Evolutionary conservation across 2,113 vertebrate species (phyloP).

Genomic region (Lutjanus erythropterus): DNA sequence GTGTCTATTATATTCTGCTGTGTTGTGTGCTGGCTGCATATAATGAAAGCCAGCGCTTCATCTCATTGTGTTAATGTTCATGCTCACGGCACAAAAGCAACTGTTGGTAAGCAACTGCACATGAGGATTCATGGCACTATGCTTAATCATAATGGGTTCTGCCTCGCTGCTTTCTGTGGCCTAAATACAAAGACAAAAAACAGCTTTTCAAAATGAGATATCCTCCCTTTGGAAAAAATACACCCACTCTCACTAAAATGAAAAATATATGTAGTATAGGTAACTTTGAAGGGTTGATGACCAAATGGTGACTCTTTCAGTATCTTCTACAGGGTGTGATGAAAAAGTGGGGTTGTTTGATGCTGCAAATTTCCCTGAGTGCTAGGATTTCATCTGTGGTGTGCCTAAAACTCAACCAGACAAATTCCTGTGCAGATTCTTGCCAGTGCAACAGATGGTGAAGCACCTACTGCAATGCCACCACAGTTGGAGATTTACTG

Average conservation of each 20-base stretch:
- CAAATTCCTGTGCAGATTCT: no score
- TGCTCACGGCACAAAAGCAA: conserved; percentile 19
- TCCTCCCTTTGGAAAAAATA: not conserved
- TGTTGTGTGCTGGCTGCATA: not conserved
- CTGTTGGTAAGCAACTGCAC: not conserved
- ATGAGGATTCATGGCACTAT: not conserved
- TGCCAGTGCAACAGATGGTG: no score
- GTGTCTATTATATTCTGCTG: not conserved
- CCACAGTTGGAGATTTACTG: no score
- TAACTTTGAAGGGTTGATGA: not conserved
- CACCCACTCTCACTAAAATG: not conserved
- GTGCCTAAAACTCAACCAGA: no score
- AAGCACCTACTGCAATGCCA: no score
- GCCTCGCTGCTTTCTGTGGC: conserved; percentile 34
- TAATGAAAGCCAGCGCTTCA: not conserved
- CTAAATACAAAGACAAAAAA: conserved; percentile 31
- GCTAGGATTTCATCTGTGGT: no score
- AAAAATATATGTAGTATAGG: no score
- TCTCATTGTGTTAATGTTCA: conserved; percentile 25
- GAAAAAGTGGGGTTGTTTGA: no score
- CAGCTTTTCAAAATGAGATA: not conserved
- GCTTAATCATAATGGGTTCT: conserved; percentile 7
- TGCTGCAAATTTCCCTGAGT: no score
- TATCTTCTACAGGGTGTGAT: not conserved
- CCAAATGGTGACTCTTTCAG: not conserved